phyloP scores from a whole-genome alignment of 2,113 vertebrate genomes.

The Lasiurus borealis region DNA sequence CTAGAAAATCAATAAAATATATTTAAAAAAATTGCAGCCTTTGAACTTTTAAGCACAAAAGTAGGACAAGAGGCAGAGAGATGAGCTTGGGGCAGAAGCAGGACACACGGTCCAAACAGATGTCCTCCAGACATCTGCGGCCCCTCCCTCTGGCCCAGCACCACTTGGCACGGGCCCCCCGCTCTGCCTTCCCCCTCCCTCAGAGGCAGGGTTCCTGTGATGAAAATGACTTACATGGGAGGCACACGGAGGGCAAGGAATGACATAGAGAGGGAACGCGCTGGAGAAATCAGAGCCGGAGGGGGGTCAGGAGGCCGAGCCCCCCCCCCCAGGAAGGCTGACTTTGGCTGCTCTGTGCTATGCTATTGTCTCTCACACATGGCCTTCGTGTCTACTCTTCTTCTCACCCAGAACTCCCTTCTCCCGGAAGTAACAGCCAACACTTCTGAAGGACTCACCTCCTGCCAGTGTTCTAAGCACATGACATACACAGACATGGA shows the following conservation, averaged over 20 bases:
- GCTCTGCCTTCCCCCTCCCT: background rate
- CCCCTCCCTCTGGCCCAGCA: background rate
- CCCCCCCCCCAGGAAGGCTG: background rate
- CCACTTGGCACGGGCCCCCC: background rate
- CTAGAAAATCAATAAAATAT: too few species aligned
- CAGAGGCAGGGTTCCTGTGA: background rate
- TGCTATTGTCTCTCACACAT: background rate
- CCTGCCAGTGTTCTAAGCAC: background rate
- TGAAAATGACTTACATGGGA: background rate
- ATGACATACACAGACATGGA: background rate
- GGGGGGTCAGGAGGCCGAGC: rapidly evolving
- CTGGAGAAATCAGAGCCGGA: background rate
- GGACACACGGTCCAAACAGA: background rate
- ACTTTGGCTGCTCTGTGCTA: background rate
- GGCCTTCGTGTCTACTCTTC: background rate
- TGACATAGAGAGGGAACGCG: background rate
- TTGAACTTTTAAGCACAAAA: constrained; percentile 5
- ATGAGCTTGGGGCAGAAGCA: background rate
- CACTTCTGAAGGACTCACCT: background rate
- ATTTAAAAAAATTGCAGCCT: background rate
- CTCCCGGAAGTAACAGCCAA: background rate
- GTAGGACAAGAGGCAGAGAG: background rate
- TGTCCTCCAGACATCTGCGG: background rate
- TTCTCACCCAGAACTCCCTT: background rate
- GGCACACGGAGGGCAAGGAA: background rate